Evolutionary conservation across 2,797 vertebrate genomes (phyloP), one percentile per base, ranked within the genome.

Genomic region (Potorous gilbertii): DNA sequence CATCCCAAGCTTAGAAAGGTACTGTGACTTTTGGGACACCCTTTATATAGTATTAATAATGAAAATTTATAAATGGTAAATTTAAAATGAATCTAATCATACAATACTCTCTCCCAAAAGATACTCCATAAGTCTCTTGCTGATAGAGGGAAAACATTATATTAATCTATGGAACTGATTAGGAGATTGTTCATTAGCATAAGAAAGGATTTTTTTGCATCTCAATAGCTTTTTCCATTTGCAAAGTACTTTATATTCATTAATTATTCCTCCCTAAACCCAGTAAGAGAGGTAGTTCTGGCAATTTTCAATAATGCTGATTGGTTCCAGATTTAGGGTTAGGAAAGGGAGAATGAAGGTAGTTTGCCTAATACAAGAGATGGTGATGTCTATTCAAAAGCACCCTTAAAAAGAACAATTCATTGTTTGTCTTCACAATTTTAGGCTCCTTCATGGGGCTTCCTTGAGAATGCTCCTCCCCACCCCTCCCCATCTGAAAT

Each of bases 181-280:
- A 94, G 74, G 21, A 87, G 29, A 55, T 92, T 14, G 92, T 96
- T 95, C 40, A 52, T 92, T 94, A 87, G 91, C 93, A 9, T 40
- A 96, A 66, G 28, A 94, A 96, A 92, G 11, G 40, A 91, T 95
- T 91, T 29, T 56, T 55, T 94, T 56, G 55, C 91, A 90, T 55
- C 93, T 96, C 92, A 95, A 94, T 92, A 62, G 40, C n/a, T 92
- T 90, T 92, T 95, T 94, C 91, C 91, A 93, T 93, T 95, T 93
- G 27, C 46, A 93, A 57, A 96, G 87, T 40, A 96, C 57, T 97
- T 94, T 93, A 52, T 57, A 94, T 96, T 96, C 57, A 94, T 95
- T 96, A 96, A 95, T 96, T 96, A 95, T 94, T 97, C 89, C 92
- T 93, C 28, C 74, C 90, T 92, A 96, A 97, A 27, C 34, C 74